phyloP scores from a whole-genome alignment of 2,888 invertebrate genomes.

The Agrochola lota region DNA sequence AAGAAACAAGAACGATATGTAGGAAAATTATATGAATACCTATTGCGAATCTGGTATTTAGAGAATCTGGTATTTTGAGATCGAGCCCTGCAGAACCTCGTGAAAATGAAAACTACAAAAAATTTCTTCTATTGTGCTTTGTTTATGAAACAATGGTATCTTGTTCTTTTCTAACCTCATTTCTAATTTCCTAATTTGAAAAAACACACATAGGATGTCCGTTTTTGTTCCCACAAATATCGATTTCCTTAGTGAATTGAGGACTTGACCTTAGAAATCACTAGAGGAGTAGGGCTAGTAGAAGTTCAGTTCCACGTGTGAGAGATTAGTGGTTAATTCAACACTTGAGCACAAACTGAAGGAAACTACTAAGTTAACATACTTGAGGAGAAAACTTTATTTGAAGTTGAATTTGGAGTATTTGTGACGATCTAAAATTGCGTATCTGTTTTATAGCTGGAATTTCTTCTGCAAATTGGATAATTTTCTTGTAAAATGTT shows the following conservation, averaged over 20 bases:
- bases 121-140: neutral
- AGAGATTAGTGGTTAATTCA: conserved; percentile 35
- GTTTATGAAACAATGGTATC: neutral
- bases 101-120: neutral
- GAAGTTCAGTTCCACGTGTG: conserved; percentile 9
- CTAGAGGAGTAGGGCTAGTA: conserved; percentile 19
- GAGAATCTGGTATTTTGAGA: too few relatives aligned
- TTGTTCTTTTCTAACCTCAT: neutral
- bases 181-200: neutral
- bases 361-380: conserved; percentile 13
- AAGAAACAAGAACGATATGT: neutral
- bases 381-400: too few relatives aligned
- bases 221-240: neutral
- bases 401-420: neutral
- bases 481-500: neutral
- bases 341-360: conserved; percentile 21
- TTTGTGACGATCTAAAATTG: neutral
- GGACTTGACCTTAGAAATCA: neutral
- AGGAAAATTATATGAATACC: neutral
- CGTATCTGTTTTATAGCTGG: neutral
- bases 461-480: neutral
- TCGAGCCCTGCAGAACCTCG: neutral
- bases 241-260: neutral
- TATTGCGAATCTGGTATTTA: too few relatives aligned
- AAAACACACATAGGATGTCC: neutral